Evolutionary conservation across 2,888 invertebrate genomes (phyloP).

Genomic region (Cetonia aurata): DNA sequence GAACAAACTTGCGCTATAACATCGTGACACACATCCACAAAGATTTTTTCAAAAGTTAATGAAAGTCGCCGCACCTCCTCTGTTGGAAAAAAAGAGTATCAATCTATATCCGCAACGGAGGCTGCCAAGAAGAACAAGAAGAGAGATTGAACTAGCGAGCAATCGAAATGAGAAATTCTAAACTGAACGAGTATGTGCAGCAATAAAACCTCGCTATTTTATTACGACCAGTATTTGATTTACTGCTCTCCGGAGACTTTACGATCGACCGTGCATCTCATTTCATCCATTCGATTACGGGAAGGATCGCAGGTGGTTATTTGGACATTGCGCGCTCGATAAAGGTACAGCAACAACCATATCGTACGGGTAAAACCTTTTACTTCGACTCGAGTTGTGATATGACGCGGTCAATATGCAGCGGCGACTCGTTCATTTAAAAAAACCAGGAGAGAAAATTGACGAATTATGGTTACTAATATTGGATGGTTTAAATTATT

Average conservation of each 20-base stretch:
- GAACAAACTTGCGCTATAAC: slow-evolving; percentile 6
- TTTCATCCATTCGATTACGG: slow-evolving; percentile 7
- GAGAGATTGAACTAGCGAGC: background rate
- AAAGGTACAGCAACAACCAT: slow-evolving; percentile 18
- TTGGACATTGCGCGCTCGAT: slow-evolving; percentile 33
- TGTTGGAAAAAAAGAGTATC: slow-evolving; percentile 20
- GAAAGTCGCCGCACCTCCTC: slow-evolving; percentile 6
- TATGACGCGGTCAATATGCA: slow-evolving; percentile 2
- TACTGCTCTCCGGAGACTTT: slow-evolving; percentile 32
- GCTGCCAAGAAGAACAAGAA: slow-evolving; percentile 7
- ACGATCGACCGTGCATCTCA: slow-evolving; percentile 33
- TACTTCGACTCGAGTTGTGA: slow-evolving; percentile 10
- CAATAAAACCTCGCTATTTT: slow-evolving; percentile 39
- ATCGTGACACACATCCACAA: slow-evolving; percentile 19
- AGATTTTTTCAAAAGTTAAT: background rate
- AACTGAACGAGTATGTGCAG: slow-evolving; percentile 15
- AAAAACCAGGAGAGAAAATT: no score
- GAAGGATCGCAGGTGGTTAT: slow-evolving; percentile 34
- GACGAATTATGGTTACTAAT: no score
- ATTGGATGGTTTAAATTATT: no score
- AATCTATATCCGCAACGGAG: background rate
- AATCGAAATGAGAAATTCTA: slow-evolving; percentile 40
- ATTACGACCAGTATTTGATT: slow-evolving; percentile 32
- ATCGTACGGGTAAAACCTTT: slow-evolving; percentile 11
- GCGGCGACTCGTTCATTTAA: no score